Evolutionary conservation across 2,888 invertebrate species (phyloP), one percentile per base, ranked within the genome.

Genomic region (Tinea semifulvella): DNA sequence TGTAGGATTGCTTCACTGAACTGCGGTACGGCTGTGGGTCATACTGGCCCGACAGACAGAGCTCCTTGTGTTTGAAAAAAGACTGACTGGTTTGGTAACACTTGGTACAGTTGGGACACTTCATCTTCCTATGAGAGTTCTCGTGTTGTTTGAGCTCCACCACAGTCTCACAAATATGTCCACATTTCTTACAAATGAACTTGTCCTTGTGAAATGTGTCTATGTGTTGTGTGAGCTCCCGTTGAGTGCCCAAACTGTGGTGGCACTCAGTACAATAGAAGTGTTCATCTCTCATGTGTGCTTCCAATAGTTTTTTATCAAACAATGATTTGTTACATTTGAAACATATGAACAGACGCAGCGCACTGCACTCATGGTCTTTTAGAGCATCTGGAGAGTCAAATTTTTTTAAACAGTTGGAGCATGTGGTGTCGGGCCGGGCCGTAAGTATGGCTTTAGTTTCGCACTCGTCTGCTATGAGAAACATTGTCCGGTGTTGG

Each of bases 61-160:
- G 53, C 42, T 68, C 62, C 0, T 71, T 68, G 60, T 79, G 79
- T 52, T 63, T 72, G 3, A 53, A 46, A 49, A 56, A 79, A 50
- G 65, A 77, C 19, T 68, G 71, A 52, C 60, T 69, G 4, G 77
- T 77, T 8, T 62, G 53, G 44, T 77, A 79, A 5, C 49, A 53
- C 52, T 76, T 79, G 0, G 68, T 66, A 57, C 79, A 79, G 52
- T 79, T 77, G 0, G 76, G 68, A 47, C 79, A 79, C 43, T 2
- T 59, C 49, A 48, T 57, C 52, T 65, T 72, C 2, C 50, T 49
- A 48, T 77, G 77, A 52, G 65, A 74, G 42, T 60, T 58, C 54
- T 77, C 73, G 56, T 79, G 79, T 1, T 47, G 45, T 16, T 61
- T 55, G 10, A 77, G 49, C 46, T 68, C 74, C 5, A 68, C 62